These are phyloP conservation scores for Hippocampus kuda DNA, from an alignment of 2,797 vertebrate genomes.

Conservation along the genomic window DNA sequence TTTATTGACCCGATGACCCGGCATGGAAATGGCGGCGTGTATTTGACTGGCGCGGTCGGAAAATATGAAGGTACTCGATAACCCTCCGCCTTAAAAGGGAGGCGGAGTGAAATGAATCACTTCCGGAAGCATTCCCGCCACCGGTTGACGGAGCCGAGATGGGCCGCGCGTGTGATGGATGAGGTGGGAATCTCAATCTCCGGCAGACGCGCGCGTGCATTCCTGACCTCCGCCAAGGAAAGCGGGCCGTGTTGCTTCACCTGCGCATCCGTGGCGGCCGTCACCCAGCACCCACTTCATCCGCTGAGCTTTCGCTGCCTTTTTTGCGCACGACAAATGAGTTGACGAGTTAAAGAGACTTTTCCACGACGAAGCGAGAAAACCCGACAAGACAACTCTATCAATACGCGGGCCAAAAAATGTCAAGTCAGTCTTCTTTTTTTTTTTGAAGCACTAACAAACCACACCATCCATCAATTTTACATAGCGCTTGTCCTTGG, in stretches of 20 bases:
- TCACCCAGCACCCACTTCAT: slow-evolving; percentile 10
- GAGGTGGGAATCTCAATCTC: slow-evolving; percentile 47
- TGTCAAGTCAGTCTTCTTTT: neutral
- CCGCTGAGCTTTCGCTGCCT: slow-evolving; percentile 9
- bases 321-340: slow-evolving; percentile 10
- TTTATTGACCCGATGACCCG: slow-evolving; percentile 68
- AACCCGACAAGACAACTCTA: neutral
- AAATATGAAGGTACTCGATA: slow-evolving; percentile 30
- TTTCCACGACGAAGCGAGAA: neutral
- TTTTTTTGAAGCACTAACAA: neutral
- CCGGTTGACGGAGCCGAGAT: slow-evolving; percentile 23
- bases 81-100: slow-evolving; percentile 55
- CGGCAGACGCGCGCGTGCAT: slow-evolving; percentile 43
- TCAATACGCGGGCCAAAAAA: neutral
- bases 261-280: slow-evolving; percentile 48
- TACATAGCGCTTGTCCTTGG: neutral
- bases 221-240: slow-evolving; percentile 55
- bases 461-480: neutral
- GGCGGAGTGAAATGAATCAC: slow-evolving; percentile 57
- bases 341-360: neutral
- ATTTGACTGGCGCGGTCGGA: slow-evolving; percentile 37
- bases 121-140: slow-evolving; percentile 45
- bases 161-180: slow-evolving; percentile 52
- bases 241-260: slow-evolving; percentile 58
- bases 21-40: slow-evolving; percentile 52